Evolutionary conservation across 2,797 vertebrate genomes (phyloP).

Genomic region (Mycteria americana): DNA sequence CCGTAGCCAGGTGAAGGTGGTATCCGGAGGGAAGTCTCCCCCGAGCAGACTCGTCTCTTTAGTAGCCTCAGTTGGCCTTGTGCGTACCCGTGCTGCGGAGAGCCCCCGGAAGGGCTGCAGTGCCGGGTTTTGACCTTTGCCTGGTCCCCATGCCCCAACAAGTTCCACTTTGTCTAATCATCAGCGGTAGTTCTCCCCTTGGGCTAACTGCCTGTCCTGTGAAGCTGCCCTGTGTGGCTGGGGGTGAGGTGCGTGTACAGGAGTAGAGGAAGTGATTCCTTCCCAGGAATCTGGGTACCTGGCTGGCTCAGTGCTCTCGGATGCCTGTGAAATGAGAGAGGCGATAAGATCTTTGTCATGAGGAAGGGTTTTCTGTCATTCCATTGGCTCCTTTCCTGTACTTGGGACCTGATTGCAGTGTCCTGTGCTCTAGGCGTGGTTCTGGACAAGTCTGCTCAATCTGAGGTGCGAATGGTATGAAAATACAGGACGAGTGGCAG

Average conservation of each 20-base stretch:
- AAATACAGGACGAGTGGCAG: background rate
- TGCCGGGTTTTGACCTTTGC: background rate
- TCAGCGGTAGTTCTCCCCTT: background rate
- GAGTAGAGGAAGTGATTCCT: conserved; percentile 47
- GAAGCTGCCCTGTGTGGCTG: background rate
- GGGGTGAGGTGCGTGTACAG: background rate
- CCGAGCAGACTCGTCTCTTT: rapidly evolving
- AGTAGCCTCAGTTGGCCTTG: rapidly evolving
- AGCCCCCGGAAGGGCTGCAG: background rate
- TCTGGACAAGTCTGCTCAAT: background rate
- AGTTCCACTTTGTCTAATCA: background rate
- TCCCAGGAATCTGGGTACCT: background rate
- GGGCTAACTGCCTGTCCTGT: conserved; percentile 1
- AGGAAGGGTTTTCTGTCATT: background rate
- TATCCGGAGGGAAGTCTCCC: background rate
- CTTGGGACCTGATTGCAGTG: background rate
- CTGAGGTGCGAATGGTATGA: background rate
- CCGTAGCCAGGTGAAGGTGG: rapidly evolving
- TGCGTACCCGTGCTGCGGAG: rapidly evolving
- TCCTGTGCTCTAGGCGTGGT: background rate
- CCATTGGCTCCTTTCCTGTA: background rate
- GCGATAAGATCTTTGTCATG: background rate
- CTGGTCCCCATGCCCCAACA: background rate
- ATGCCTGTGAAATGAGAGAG: conserved; percentile 6
- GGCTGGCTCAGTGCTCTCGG: background rate